Evolutionary conservation across 2,797 vertebrate genomes (phyloP).

Genomic region (Channallabes apus): DNA sequence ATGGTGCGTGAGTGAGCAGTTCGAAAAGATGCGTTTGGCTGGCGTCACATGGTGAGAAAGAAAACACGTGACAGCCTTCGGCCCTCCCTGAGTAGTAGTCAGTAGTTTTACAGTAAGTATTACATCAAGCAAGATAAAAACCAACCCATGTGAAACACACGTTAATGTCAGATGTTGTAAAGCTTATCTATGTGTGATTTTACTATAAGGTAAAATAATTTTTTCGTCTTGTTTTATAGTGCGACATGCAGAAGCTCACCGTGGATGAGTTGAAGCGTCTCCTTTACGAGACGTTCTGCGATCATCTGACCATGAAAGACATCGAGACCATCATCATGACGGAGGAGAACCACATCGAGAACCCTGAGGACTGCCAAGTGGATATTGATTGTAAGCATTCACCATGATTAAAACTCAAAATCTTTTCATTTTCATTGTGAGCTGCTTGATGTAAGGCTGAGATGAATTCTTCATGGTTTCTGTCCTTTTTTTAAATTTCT

Average conservation of each 20-base stretch:
- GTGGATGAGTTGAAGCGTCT: conserved; percentile 96
- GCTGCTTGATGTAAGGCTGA: conserved; percentile 30
- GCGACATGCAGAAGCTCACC: conserved; percentile 97
- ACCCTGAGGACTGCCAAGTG: conserved; percentile 88
- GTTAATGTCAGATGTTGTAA: neutral
- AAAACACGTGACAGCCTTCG: no score
- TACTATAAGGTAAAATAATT: neutral
- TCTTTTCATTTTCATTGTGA: neutral
- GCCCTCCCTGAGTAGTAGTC: neutral
- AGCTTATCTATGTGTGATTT: neutral
- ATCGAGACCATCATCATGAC: conserved; percentile 99
- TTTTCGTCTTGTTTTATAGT: conserved; percentile 70
- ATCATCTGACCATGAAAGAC: conserved; percentile 98
- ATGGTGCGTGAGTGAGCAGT: no score
- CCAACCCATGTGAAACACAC: no score
- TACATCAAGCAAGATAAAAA: neutral
- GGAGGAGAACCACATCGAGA: conserved; percentile 95
- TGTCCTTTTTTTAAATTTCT: neutral
- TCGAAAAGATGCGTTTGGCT: no score
- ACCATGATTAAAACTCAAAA: neutral
- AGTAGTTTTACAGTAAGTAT: neutral
- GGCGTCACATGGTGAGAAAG: no score
- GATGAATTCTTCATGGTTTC: neutral
- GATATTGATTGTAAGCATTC: conserved; percentile 93
- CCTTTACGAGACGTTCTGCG: conserved; percentile 96